These are phyloP conservation scores for Morone chrysops DNA, from an alignment of 2,113 vertebrate species.

Conservation along the genomic window DNA sequence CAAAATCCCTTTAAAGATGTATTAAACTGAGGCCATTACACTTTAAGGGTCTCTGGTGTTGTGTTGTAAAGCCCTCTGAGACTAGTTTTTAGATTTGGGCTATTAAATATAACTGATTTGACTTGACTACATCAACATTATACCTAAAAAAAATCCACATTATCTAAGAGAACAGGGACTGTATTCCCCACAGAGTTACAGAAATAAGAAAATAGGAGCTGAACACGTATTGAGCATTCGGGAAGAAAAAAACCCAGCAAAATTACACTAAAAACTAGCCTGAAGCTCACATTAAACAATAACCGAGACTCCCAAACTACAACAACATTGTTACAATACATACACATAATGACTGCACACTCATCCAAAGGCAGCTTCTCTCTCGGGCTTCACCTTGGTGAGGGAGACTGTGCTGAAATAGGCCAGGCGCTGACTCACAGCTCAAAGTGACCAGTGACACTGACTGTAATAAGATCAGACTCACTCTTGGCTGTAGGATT, in stretches of 20 bases:
- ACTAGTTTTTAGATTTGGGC: not conserved
- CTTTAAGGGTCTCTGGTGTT: too few relatives aligned
- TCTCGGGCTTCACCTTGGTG: constrained; percentile 24
- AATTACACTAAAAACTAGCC: not conserved
- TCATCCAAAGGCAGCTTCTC: constrained; percentile 6
- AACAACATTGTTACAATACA: not conserved
- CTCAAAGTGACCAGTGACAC: constrained; percentile 57
- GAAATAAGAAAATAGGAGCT: not conserved
- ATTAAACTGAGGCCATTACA: too few relatives aligned
- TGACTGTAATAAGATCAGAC: constrained; percentile 61
- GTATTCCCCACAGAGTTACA: not conserved
- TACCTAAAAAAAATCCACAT: not conserved
- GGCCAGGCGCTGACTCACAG: constrained; percentile 48
- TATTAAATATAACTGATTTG: not conserved
- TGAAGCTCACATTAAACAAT: not conserved
- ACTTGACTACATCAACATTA: not conserved
- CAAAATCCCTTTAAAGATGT: too few relatives aligned
- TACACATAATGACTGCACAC: not conserved
- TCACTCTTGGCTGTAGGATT: constrained; percentile 49
- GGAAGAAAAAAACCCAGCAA: not conserved
- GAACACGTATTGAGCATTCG: not conserved
- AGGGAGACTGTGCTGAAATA: constrained; percentile 42
- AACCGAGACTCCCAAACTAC: not conserved
- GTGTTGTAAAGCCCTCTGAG: not conserved
- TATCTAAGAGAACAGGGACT: not conserved